Base-by-base conservation (phyloP, 2,797 vertebrate species). In the Sebastes cheni region DNA sequence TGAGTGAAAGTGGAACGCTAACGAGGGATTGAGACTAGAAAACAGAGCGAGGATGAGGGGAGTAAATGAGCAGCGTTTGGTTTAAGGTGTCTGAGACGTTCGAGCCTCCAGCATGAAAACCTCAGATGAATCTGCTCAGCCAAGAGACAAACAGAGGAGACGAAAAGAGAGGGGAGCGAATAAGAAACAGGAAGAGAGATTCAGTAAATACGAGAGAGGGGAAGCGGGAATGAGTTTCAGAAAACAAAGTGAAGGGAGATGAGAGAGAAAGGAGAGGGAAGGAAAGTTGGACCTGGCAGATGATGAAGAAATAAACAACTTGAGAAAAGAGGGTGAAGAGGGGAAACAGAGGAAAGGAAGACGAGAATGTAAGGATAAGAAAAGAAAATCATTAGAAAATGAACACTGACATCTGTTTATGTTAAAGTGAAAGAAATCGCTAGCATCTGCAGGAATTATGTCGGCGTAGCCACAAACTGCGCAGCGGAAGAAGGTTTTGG, bases 21-120 rank as follows among this genome's bases (percentile, higher is more conserved):
- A 88, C 70, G 56, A 88, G 69, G 69, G 81, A 80, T 42, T 23
- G 67, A 77, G 59, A 73, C 36, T 34, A 39, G 60, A 80, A 76
- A 86, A 67, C 36, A 34, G 56, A 67, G 54, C n/a, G 14, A 58
- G 61, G 73, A 79, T 1, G 22, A 84, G 50, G 42, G 46, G 67
- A 50, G 64, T 69, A 82, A 86, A 86, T 76, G 72, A 87, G 55
- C 50, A 75, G 73, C 52, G 62, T 36, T 62, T 80, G 82, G 65
- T 88, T 72, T 83, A 56, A 87, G 83, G 89, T 85, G 83, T 84
- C 81, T 78, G 64, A 82, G 65, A 67, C 23, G 8, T 79, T 87
- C 6, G 14, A 16, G 71, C 84, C 85, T 58, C 14, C 0, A 83
- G 89, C 81, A 3, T 27, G 30, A 67, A 86, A 86, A 84, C 59